Base-by-base conservation (phyloP, 2,888 invertebrate species). In the Acanthosepion pharaonis region DNA sequence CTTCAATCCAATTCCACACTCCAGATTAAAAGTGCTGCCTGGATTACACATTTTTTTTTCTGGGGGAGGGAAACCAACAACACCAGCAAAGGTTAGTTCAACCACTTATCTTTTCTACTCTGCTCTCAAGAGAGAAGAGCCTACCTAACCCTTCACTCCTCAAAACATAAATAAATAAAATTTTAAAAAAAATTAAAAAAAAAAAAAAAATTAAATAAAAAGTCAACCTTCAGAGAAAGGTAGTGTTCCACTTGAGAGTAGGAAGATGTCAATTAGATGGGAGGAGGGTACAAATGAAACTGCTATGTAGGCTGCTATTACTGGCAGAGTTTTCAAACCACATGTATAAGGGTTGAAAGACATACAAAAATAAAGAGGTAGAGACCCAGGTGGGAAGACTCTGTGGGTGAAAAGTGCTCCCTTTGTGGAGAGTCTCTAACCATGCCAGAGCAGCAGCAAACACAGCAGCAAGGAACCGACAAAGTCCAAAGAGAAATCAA, bases 391-490 rank as follows among this genome's bases (percentile, higher is more conserved):
- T 33, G n/a, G 78, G 78, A 78, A 33, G n/a, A 59, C 23, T 6
- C 51, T 11, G 51, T 51, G 51, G 51, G 51, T 51, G 51, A 64
- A 25, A 64, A 28, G 64, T 64, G 64, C 25, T 64, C 64, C 78
- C 78, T 78, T n/a, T 78, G 78, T 78, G 18, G n/a, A n/a, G 15
- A 33, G 33, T n/a, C 15, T 78, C 78, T 33, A 33, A 33, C 78
- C 78, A 78, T 78, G 78, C 78, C 78, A 78, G n/a, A n/a, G 78
- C 78, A 78, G 78, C 78, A 78, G 78, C 78, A 78, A 78, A 78
- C 78, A 78, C 78, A n/a, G 78, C 78, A 78, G 78, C 78, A n/a
- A 78, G 78, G 78, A 78, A 78, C 78, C 78, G 78, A 78, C 78
- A 78, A 78, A 78, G 78, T 78, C 78, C 78, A 78, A 78, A 78